phyloP scores from a whole-genome alignment of 2,888 invertebrate genomes.

The Chloroclysta siterata region DNA sequence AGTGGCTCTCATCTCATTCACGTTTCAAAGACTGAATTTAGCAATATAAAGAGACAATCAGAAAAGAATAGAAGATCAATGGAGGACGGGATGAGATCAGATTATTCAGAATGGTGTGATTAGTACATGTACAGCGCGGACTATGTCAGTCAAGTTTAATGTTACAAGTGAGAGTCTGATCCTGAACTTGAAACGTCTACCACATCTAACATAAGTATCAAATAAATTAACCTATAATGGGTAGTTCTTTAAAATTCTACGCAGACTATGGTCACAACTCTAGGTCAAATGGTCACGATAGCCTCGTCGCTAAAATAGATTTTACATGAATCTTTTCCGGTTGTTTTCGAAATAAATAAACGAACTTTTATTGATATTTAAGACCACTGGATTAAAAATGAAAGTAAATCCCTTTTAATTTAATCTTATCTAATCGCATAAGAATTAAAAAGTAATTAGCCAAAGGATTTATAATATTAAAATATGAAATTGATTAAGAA shows the following conservation, averaged over 20 bases:
- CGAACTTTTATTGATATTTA: not conserved
- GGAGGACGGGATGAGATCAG: no score
- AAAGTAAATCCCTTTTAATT: not conserved
- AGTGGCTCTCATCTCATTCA: no score
- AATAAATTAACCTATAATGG: constrained; percentile 9
- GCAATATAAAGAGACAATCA: no score
- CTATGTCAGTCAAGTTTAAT: no score
- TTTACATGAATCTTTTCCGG: constrained; percentile 25
- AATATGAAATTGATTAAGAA: not conserved
- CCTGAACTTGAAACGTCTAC: not conserved
- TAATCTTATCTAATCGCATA: not conserved
- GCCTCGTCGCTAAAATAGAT: constrained; percentile 33
- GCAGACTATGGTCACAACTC: constrained; percentile 19
- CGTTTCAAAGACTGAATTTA: no score
- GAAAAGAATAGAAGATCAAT: no score
- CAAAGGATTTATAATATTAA: not conserved
- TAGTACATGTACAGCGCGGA: no score
- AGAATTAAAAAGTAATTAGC: not conserved
- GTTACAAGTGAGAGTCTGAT: not conserved
- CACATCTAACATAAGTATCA: not conserved
- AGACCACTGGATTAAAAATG: not conserved
- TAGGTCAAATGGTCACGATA: constrained; percentile 40
- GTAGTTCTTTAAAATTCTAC: constrained; percentile 29
- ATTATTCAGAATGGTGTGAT: no score
- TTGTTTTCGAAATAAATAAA: not conserved